Base-by-base conservation (phyloP, 1,140 invertebrate species). In the Lamellibrachia luymesi region DNA sequence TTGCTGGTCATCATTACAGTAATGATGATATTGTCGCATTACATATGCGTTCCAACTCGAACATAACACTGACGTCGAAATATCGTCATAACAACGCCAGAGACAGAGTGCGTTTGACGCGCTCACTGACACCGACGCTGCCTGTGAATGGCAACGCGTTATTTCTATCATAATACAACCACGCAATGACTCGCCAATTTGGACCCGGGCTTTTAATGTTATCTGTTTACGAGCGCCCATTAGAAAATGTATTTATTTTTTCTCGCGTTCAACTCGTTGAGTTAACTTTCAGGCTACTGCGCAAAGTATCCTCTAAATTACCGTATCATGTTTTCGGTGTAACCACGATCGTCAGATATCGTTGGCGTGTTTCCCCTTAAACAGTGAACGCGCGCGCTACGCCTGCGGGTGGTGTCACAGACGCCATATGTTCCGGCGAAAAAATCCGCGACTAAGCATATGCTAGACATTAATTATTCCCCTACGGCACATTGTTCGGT, bases 391-490 rank as follows among this genome's bases (percentile, higher is more conserved):
- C 4, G 64, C 64, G 6, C 64, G 25, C 8, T 80, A 6, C 64
- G 2, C 64, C 64, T 8, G 64, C 64, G 64, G 64, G 25, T 22
- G 17, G 13, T 80, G 64, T 80, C 64, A 80, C 64, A 80, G 64
- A 80, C 64, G 64, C 64, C 64, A 80, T 80, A 80, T 80, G 64
- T 80, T 80, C 64, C 64, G 64, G 13, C 64, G 64, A 80, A 80
- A 80, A 80, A 80, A 80, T 22, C 5, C 13, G 64, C 64, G 64
- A 22, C 17, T 10, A 80, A 80, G 64, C 64, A 80, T 80, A 80
- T 80, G 64, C 64, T 17, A 80, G 64, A 80, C 64, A 80, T 80
- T 80, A 80, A 80, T 80, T 80, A 80, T 80, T 80, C 64, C 64
- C 64, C 64, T 80, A 22, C 4, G 64, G 64, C 64, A 22, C 13